Evolutionary conservation across 2,888 invertebrate genomes (phyloP).

Genomic region (Linyphia triangularis): DNA sequence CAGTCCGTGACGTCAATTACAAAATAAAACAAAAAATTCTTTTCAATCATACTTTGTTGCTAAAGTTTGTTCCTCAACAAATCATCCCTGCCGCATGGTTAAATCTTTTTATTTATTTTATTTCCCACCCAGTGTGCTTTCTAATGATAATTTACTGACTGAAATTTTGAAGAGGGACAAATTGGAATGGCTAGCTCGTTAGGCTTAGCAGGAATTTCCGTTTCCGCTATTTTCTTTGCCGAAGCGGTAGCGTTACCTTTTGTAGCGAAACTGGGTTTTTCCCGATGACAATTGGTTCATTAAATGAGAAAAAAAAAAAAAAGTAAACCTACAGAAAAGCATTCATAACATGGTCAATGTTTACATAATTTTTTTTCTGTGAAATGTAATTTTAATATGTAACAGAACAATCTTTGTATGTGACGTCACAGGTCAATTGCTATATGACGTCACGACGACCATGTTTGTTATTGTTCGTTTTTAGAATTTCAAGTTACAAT

Average conservation of each 20-base stretch:
- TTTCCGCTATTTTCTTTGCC: not conserved
- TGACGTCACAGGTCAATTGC: too few relatives aligned
- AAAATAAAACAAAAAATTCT: not conserved
- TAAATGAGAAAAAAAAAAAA: too few relatives aligned
- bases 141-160: not conserved
- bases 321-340: too few relatives aligned
- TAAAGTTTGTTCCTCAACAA: not conserved
- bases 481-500: too few relatives aligned
- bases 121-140: not conserved
- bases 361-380: too few relatives aligned
- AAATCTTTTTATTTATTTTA: not conserved
- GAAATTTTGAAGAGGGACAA: not conserved
- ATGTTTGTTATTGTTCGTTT: too few relatives aligned
- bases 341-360: too few relatives aligned
- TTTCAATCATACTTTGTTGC: conserved; percentile 21
- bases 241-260: not conserved
- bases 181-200: not conserved
- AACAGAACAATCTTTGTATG: too few relatives aligned
- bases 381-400: too few relatives aligned
- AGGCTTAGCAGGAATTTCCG: not conserved
- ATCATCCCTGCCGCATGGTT: not conserved
- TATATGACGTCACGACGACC: too few relatives aligned
- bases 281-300: too few relatives aligned
- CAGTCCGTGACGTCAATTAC: conserved; percentile 24
- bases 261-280: too few relatives aligned